phyloP scores from a whole-genome alignment of 1,140 invertebrate genomes.

The Bombus waltoni region DNA sequence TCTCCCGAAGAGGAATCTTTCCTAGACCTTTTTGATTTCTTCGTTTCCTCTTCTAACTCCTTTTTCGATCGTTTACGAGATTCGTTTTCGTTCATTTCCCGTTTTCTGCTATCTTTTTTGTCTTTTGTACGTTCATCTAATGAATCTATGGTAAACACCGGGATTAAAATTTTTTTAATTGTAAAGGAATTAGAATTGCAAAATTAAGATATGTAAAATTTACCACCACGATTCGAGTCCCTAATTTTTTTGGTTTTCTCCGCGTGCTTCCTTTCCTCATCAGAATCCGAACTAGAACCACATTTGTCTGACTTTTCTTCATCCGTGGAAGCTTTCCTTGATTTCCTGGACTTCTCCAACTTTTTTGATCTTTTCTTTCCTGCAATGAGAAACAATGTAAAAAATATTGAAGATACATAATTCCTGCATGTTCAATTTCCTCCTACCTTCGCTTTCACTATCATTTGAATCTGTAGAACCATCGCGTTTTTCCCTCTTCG shows the following conservation, averaged over 20 bases:
- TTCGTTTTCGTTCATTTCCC: conserved; percentile 81
- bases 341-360: conserved; percentile 76
- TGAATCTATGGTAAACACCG: conserved; percentile 58
- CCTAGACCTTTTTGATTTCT: conserved; percentile 82
- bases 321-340: conserved; percentile 76
- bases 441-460: conserved; percentile 79
- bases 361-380: conserved; percentile 80
- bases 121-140: conserved; percentile 76
- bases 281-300: conserved; percentile 78
- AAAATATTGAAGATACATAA: neutral
- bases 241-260: conserved; percentile 76
- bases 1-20: conserved; percentile 87
- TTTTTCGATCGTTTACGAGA: conserved; percentile 79
- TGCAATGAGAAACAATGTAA: conserved; percentile 50
- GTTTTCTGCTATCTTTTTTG: conserved; percentile 78
- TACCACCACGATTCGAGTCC: conserved; percentile 74
- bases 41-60: conserved; percentile 81
- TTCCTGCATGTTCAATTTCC: no score
- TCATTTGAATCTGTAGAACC: conserved; percentile 82
- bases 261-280: conserved; percentile 75
- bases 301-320: conserved; percentile 80
- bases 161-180: neutral
- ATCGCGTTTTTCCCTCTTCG: conserved; percentile 79
- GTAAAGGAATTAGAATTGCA: neutral
- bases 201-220: conserved; percentile 33